phyloP scores from a whole-genome alignment of 1,140 invertebrate species.

The Dysdera silvatica region DNA sequence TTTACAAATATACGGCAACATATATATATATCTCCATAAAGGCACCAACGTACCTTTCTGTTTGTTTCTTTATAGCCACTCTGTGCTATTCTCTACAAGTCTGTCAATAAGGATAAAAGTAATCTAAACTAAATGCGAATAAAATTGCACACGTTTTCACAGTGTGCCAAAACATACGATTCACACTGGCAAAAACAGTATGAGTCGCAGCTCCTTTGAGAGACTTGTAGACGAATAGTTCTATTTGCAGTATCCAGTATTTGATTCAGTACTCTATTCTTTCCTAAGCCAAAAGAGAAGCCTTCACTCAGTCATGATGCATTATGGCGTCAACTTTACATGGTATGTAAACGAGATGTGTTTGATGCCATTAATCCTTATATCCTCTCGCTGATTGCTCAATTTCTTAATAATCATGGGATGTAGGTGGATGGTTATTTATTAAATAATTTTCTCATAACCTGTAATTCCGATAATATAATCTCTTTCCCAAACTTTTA shows the following conservation, averaged over 20 bases:
- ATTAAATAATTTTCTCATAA: slow-evolving; percentile 16
- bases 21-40: too few species aligned
- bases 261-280: slow-evolving; percentile 21
- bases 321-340: slow-evolving; percentile 28
- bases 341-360: slow-evolving; percentile 21
- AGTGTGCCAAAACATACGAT: neutral
- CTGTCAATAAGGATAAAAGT: too few species aligned
- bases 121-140: neutral
- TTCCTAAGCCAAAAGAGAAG: slow-evolving; percentile 28
- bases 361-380: slow-evolving; percentile 13
- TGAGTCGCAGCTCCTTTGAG: neutral
- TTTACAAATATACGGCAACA: too few species aligned
- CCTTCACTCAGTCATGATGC: slow-evolving; percentile 23
- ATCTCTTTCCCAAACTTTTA: slow-evolving; percentile 9
- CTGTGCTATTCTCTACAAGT: too few species aligned
- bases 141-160: slow-evolving; percentile 6
- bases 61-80: too few species aligned
- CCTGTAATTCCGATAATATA: slow-evolving; percentile 24
- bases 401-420: slow-evolving; percentile 9
- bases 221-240: neutral
- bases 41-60: too few species aligned
- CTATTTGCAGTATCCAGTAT: slow-evolving; percentile 5
- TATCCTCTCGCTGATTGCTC: too few species aligned
- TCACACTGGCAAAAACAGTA: neutral
- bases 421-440: slow-evolving; percentile 25